phyloP scores from a whole-genome alignment of 2,888 invertebrate species.

The Rotaria sp. region DNA sequence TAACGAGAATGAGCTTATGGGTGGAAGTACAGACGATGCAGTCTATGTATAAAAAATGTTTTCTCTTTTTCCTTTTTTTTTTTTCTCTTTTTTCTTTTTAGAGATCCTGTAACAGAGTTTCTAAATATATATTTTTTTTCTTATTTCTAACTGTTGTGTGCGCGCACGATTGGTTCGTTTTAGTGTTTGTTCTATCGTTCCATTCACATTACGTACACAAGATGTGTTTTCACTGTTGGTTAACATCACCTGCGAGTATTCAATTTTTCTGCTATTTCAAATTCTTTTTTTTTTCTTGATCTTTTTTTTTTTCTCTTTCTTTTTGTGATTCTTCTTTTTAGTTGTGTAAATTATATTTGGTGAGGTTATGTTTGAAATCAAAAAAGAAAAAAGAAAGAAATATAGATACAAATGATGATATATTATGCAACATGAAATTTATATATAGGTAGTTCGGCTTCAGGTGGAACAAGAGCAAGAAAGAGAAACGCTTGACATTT shows the following conservation, averaged over 20 bases:
- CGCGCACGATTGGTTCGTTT: not conserved
- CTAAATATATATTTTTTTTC: not conserved
- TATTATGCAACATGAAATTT: not conserved
- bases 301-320: not conserved
- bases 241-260: constrained; percentile 19
- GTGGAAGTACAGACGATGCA: constrained; percentile 17
- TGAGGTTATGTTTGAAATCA: constrained; percentile 22
- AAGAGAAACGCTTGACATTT: not conserved
- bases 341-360: constrained; percentile 5
- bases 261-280: not conserved
- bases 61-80: not conserved
- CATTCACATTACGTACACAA: not conserved
- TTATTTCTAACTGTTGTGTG: not conserved
- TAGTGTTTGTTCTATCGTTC: constrained; percentile 9
- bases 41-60: not conserved
- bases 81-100: not conserved
- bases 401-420: not conserved
- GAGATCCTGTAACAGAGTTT: constrained; percentile 16
- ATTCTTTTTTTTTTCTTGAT: not conserved
- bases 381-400: not conserved
- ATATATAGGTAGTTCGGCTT: not conserved
- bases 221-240: not conserved
- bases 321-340: constrained; percentile 19
- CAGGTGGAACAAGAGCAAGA: not conserved
- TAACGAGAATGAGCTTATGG: constrained; percentile 19